phyloP scores from a whole-genome alignment of 1,140 invertebrate genomes.

The Drosophila subobscura region DNA sequence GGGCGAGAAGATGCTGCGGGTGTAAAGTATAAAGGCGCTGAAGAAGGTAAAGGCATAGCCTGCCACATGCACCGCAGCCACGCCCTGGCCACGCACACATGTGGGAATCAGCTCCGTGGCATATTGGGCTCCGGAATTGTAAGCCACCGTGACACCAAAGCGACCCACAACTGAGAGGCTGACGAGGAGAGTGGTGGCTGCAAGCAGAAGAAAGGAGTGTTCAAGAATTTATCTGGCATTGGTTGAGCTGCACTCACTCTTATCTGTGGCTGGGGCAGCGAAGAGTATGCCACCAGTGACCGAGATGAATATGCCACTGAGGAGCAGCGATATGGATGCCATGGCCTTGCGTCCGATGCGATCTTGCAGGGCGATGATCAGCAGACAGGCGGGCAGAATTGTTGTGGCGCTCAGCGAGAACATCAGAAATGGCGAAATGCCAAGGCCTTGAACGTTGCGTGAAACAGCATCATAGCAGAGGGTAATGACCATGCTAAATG shows the following conservation, averaged over 20 bases:
- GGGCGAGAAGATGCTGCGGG: constrained; percentile 84
- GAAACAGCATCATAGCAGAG: constrained; percentile 87
- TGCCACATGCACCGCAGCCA: constrained; percentile 85
- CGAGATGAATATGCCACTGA: constrained; percentile 85
- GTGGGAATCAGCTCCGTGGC: constrained; percentile 88
- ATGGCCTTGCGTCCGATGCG: constrained; percentile 86
- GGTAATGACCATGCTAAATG: constrained; percentile 85
- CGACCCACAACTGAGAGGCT: constrained; percentile 85
- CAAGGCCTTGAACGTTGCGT: constrained; percentile 86
- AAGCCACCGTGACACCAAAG: constrained; percentile 87
- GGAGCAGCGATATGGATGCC: constrained; percentile 85
- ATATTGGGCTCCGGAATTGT: constrained; percentile 87
- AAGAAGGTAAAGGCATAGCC: constrained; percentile 84
- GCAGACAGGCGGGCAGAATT: constrained; percentile 85
- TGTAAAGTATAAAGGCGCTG: constrained; percentile 76
- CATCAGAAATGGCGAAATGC: constrained; percentile 85
- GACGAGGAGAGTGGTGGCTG: constrained; percentile 61
- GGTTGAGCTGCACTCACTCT: constrained; percentile 38
- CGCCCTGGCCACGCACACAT: constrained; percentile 86
- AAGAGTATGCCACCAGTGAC: constrained; percentile 67
- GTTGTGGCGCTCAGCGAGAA: constrained; percentile 85
- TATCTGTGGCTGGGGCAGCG: constrained; percentile 37
- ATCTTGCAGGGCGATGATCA: constrained; percentile 86
- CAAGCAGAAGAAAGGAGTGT: neutral
- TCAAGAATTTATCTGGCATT: neutral